These are phyloP conservation scores for Onchidella celtica DNA, from an alignment of 2,888 invertebrate species.

Conservation along the genomic window DNA sequence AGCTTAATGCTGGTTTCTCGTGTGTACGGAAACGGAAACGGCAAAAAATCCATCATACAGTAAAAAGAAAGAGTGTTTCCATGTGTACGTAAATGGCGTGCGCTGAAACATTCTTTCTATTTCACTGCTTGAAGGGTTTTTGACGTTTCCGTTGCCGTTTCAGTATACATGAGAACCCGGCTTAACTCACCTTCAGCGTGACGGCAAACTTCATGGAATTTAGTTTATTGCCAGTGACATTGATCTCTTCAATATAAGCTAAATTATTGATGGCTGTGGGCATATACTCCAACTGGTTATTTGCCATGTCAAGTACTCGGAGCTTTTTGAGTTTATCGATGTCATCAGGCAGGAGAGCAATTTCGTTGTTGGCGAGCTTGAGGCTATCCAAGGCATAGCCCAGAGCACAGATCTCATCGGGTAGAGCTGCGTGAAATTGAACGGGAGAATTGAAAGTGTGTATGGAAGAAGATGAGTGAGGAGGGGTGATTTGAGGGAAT, in stretches of 20 bases:
- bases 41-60: no score
- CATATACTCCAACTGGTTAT: constrained; percentile 71
- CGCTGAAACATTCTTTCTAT: no score
- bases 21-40: no score
- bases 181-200: constrained; percentile 55
- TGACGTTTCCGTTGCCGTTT: no score
- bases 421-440: constrained; percentile 81
- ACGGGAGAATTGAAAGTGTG: no score
- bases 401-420: constrained; percentile 84
- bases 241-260: constrained; percentile 64
- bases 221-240: constrained; percentile 76
- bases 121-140: no score
- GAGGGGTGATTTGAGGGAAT: no score
- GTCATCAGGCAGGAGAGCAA: constrained; percentile 68
- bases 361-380: constrained; percentile 68
- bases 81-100: no score
- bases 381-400: constrained; percentile 70
- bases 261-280: constrained; percentile 74
- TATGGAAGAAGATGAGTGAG: no score
- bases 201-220: constrained; percentile 73
- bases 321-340: constrained; percentile 71
- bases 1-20: no score
- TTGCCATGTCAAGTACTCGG: constrained; percentile 64
- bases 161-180: no score
- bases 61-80: no score